Conservation (phyloP, 2,113 vertebrate species). For the Glaucomys volans region DNA sequence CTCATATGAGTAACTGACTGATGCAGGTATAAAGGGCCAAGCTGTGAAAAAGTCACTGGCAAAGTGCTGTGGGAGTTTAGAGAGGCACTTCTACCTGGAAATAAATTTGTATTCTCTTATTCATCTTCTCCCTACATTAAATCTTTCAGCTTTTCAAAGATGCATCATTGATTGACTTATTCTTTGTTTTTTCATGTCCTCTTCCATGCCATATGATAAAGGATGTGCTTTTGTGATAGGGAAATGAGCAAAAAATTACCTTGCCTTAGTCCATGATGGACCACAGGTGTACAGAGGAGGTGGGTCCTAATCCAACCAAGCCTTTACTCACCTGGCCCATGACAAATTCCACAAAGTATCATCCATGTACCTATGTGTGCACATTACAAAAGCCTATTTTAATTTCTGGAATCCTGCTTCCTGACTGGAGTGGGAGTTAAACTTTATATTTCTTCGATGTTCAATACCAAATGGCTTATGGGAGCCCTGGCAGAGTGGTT, state of each 20-base stretch:
- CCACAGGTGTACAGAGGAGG: background rate
- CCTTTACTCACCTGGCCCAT: conserved; percentile 38
- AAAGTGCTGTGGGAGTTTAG: background rate
- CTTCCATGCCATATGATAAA: background rate
- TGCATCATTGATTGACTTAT: conserved; percentile 11
- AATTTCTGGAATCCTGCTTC: conserved; percentile 76
- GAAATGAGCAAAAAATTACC: conserved; percentile 40
- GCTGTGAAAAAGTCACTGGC: background rate
- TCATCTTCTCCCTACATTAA: background rate
- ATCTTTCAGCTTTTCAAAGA: conserved; percentile 36
- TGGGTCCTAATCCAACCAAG: background rate
- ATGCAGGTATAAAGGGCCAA: background rate
- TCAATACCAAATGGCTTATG: conserved; percentile 87
- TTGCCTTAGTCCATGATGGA: background rate
- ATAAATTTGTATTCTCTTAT: background rate
- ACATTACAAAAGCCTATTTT: conserved; percentile 73
- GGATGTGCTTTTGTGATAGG: background rate
- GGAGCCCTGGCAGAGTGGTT: conserved; percentile 85
- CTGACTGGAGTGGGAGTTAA: conserved; percentile 83
- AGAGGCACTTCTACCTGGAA: background rate
- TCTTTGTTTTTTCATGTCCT: background rate
- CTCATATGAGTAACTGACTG: background rate
- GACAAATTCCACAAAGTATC: conserved; percentile 36
- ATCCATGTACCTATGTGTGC: conserved; percentile 18
- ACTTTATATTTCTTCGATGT: conserved; percentile 85